Evolutionary conservation across 2,797 vertebrate genomes (phyloP).

Genomic region (Bradypus variegatus): DNA sequence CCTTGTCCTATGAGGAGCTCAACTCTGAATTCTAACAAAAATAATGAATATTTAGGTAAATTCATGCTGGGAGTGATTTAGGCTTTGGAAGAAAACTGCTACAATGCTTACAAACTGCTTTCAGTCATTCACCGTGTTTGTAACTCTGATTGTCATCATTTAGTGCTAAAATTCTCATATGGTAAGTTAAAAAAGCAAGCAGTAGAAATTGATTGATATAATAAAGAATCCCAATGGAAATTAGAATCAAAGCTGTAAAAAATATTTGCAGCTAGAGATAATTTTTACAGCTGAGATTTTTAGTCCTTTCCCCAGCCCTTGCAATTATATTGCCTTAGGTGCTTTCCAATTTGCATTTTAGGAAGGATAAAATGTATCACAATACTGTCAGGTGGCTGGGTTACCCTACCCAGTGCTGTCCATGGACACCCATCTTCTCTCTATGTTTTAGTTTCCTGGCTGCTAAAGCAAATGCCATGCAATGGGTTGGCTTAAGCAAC

Average conservation of each 20-base stretch:
- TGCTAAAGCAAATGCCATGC: too few species aligned
- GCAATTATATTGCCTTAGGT: neutral
- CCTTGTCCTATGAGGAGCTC: neutral
- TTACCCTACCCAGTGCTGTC: too few species aligned
- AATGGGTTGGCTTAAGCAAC: too few species aligned
- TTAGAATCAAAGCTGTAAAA: constrained; percentile 24
- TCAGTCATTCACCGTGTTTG: neutral
- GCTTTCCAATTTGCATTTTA: neutral
- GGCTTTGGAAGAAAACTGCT: neutral
- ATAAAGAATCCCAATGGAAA: neutral
- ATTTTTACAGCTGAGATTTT: neutral
- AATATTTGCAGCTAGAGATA: neutral
- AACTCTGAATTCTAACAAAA: neutral
- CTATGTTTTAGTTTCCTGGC: too few species aligned
- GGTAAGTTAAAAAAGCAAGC: neutral
- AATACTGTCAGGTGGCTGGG: neutral
- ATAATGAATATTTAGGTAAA: neutral
- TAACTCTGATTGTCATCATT: neutral
- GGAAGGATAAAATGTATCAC: neutral
- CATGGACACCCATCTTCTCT: neutral
- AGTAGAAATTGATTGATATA: neutral
- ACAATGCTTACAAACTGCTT: neutral
- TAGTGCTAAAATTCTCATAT: neutral
- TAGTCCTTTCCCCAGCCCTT: neutral
- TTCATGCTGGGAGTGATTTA: neutral